Base-by-base conservation (phyloP, 2,797 vertebrate species). In the Danio kyathit region DNA sequence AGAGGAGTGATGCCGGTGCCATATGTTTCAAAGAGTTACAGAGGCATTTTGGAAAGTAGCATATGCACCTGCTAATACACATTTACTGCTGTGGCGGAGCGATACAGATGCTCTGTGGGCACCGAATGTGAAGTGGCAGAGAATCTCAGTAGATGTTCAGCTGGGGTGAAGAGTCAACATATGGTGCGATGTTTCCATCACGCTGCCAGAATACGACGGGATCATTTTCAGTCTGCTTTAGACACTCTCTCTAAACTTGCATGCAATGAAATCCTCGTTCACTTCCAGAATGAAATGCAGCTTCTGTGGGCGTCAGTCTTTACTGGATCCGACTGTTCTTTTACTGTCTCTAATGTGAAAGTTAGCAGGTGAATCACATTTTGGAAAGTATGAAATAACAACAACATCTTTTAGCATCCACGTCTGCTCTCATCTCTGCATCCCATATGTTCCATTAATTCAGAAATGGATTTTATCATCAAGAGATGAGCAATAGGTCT, bases 131-230 rank as follows among this genome's bases (percentile, higher is more conserved):
- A 78, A 56, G 60, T 52, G 60, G 44, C 67, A 57, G 63, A 66
- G 57, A 44, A 46, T 52, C 80, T 63, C 48, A 40, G 63, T 57
- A 19, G 64, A 64, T 6, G 48, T 57, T 70, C 66, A 29, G 48
- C 49, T 72, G 75, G 74, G 81, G 86, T 87, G 74, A 52, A 54
- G 65, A 83, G 63, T 80, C 76, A 88, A 82, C 87, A 90, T 88
- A 86, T 83, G 88, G 74, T 43, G 16, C 3, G 7, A 14, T n/a
- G 54, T 56, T 40, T 67, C 40, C 77, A 73, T 76, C 56, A 73
- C 48, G 78, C 54, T 46, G 60, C 11, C 52, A 65, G 16, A 46
- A 76, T 11, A 67, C 57, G 59, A 51, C 48, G 16, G 5, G 38
- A 71, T 66, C 70, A 80, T 64, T 79, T 63, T 19, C 57, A 73